A percentile compares a stretch with the other conserved stretches of the same genome.
Conservation (phyloP, 2,888 invertebrate genomes). For the Epinotia demarniana region DNA sequence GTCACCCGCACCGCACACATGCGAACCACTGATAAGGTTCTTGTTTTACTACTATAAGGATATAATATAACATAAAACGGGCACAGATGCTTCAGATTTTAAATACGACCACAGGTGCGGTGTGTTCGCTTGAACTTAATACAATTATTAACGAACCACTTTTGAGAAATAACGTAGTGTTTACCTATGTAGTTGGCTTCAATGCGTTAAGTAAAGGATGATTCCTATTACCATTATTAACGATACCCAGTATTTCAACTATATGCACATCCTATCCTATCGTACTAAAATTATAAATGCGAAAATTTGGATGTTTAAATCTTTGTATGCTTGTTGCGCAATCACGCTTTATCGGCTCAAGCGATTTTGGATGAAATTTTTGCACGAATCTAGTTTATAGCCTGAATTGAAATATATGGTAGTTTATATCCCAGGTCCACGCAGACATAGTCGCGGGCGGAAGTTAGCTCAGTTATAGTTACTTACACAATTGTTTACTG, state of each 20-base stretch:
- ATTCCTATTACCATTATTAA: not conserved
- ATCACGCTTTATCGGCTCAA: no score
- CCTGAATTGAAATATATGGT: no score
- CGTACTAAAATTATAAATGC: no score
- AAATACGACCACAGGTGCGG: not conserved
- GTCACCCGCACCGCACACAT: constrained; percentile 67
- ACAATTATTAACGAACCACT: not conserved
- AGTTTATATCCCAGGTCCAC: no score
- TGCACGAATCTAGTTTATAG: no score
- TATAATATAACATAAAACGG: constrained; percentile 21
- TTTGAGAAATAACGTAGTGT: not conserved
- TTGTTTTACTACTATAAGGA: constrained; percentile 37
- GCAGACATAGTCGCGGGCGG: no score
- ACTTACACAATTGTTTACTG: not conserved
- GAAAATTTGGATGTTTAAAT: no score
- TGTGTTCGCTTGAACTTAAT: not conserved
- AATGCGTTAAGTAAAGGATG: not conserved
- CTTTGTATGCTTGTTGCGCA: no score
- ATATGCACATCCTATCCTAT: not conserved
- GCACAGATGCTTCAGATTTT: constrained; percentile 2
- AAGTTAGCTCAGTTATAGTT: not conserved
- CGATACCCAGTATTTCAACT: not conserved
- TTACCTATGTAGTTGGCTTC: not conserved
- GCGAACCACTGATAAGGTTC: constrained; percentile 65
- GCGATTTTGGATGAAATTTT: no score